Percentiles rank a stretch among this genome's conserved stretches.
phyloP scores from a whole-genome alignment of 2,113 vertebrate species.

The Pelusios castaneus region DNA sequence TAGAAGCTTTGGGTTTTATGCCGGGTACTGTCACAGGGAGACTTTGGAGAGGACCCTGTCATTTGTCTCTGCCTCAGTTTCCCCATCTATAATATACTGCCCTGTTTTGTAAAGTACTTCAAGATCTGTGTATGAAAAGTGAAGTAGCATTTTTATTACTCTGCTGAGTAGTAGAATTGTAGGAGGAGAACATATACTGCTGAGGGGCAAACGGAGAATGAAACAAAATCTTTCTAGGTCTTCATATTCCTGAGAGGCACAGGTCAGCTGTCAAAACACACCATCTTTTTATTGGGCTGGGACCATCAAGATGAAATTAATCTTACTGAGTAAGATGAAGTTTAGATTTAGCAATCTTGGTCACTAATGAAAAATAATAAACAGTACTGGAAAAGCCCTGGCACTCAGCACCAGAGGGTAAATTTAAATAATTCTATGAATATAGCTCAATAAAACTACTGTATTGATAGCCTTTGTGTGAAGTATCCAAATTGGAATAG shows the following conservation, averaged over 20 bases:
- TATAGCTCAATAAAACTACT: slow-evolving; percentile 85
- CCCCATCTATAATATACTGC: background rate
- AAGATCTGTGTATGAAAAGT: background rate
- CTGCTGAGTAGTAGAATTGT: background rate
- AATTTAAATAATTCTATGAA: slow-evolving; percentile 83
- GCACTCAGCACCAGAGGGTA: slow-evolving; percentile 78
- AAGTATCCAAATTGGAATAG: slow-evolving; percentile 75
- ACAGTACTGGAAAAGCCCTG: slow-evolving; percentile 76
- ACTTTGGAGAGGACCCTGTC: background rate
- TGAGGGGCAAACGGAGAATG: background rate
- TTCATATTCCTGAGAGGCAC: slow-evolving; percentile 55
- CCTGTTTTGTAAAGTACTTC: background rate
- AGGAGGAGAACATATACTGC: background rate
- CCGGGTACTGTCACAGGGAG: background rate
- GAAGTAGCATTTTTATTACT: background rate
- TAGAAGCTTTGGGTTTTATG: background rate
- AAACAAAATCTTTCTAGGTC: background rate
- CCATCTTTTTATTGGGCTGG: slow-evolving; percentile 37
- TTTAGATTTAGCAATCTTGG: slow-evolving; percentile 74
- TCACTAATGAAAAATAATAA: slow-evolving; percentile 81
- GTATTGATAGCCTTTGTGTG: slow-evolving; percentile 76
- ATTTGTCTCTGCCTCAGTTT: background rate
- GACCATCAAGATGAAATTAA: slow-evolving; percentile 77
- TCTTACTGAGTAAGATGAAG: slow-evolving; percentile 77
- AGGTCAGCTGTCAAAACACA: slow-evolving; percentile 56